Evolutionary conservation across 2,113 vertebrate genomes (phyloP).

Genomic region (Ophiodon elongatus): DNA sequence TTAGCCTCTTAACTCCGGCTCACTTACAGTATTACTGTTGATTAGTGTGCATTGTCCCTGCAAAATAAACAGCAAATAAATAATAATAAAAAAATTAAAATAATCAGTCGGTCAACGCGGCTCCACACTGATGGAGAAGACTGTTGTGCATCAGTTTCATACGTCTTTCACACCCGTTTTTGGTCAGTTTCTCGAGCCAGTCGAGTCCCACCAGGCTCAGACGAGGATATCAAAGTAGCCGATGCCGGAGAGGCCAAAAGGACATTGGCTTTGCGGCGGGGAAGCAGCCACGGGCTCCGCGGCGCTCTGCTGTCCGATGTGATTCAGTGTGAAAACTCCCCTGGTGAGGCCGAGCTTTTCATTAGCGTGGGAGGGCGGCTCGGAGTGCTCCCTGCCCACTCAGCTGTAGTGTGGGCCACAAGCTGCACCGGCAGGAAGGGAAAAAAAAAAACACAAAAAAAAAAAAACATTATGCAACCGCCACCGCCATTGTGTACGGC

Average conservation of each 20-base stretch:
- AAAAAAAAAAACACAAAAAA: conserved; percentile 47
- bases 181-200: not conserved
- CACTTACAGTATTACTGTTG: too few relatives aligned
- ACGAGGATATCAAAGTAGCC: not conserved
- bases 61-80: too few relatives aligned
- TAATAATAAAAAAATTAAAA: too few relatives aligned
- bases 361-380: conserved; percentile 81
- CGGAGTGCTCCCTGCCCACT: conserved; percentile 76
- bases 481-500: conserved; percentile 72
- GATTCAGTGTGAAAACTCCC: conserved; percentile 59
- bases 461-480: conserved; percentile 80
- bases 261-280: not conserved
- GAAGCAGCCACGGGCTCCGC: not conserved
- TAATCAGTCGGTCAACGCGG: not conserved
- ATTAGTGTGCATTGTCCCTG: too few relatives aligned
- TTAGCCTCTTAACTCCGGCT: too few relatives aligned
- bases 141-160: not conserved
- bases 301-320: conserved; percentile 21
- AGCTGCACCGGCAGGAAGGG: conserved; percentile 65
- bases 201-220: not conserved
- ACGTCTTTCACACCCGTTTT: not conserved
- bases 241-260: not conserved
- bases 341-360: conserved; percentile 70
- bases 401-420: conserved; percentile 77
- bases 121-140: not conserved